Evolutionary conservation across 2,113 vertebrate genomes (phyloP).

Genomic region (human): DNA sequence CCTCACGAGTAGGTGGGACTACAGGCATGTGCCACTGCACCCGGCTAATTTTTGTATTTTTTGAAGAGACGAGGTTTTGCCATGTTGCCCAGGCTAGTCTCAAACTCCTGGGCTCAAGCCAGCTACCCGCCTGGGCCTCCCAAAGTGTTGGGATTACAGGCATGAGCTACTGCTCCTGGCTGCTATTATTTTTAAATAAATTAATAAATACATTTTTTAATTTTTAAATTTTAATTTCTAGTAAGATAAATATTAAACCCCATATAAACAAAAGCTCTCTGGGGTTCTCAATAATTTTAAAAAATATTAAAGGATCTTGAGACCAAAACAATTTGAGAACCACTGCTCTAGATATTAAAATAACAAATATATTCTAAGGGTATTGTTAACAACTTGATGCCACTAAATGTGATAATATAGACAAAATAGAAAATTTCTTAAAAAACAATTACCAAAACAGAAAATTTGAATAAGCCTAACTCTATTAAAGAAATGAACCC

Average conservation of each 20-base stretch:
- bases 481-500: neutral
- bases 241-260: neutral
- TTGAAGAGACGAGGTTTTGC: too few species aligned
- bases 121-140: too few species aligned
- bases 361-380: neutral
- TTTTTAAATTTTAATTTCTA: neutral
- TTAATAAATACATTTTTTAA: neutral
- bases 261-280: neutral
- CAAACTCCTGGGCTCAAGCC: too few species aligned
- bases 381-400: neutral
- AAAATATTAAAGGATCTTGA: neutral
- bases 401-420: neutral
- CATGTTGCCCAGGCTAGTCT: too few species aligned
- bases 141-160: too few species aligned
- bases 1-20: too few species aligned
- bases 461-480: neutral
- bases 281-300: neutral
- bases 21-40: too few species aligned
- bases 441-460: neutral
- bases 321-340: neutral
- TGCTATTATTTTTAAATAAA: neutral
- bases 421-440: neutral
- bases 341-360: neutral
- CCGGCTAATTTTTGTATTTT: too few species aligned
- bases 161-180: too few species aligned